phyloP scores from a whole-genome alignment of 2,113 vertebrate genomes.

The Protobothrops flavoviridis region DNA sequence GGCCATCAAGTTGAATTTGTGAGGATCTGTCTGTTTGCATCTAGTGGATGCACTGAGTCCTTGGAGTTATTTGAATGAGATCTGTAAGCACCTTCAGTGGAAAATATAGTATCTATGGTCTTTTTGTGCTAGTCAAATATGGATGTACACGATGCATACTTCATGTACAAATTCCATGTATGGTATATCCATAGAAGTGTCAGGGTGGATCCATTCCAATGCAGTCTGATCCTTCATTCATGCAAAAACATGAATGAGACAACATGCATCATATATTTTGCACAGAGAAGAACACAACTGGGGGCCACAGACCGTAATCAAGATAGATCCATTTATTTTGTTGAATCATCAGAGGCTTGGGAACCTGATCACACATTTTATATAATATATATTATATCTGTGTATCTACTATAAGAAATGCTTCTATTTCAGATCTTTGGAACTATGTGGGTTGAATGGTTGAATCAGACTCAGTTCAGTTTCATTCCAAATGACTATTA shows the following conservation, averaged over 20 bases:
- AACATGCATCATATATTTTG: neutral
- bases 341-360: no score
- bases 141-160: neutral
- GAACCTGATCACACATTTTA: no score
- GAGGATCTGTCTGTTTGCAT: neutral
- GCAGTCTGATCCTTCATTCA: neutral
- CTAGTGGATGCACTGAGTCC: neutral
- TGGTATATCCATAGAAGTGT: neutral
- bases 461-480: neutral
- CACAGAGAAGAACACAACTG: neutral
- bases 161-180: neutral
- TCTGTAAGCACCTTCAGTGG: neutral
- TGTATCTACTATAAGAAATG: neutral
- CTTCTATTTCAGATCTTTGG: neutral
- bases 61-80: neutral
- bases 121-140: neutral
- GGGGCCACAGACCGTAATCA: no score
- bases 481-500: neutral
- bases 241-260: neutral
- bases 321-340: no score
- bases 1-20: neutral
- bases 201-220: neutral
- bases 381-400: neutral
- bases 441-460: neutral
- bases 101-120: neutral